phyloP scores from a whole-genome alignment of 2,888 invertebrate species.

The Synanthedon tipuliformis region DNA sequence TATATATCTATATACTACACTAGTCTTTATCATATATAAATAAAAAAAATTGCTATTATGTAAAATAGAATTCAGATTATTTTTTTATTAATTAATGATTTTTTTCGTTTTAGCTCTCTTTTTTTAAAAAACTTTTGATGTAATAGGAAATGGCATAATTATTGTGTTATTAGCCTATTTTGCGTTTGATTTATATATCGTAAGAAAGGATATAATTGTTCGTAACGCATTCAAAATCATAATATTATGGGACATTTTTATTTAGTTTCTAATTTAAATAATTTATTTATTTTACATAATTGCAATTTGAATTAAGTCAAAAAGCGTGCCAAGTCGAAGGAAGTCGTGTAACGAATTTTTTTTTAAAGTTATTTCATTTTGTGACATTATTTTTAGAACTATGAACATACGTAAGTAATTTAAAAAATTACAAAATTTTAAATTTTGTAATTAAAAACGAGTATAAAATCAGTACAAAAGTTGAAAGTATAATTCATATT shows the following conservation, averaged over 20 bases:
- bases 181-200: constrained; percentile 60
- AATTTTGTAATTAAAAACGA: constrained; percentile 5
- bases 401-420: constrained; percentile 28
- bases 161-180: background rate
- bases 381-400: constrained; percentile 57
- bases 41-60: background rate
- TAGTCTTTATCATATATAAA: background rate
- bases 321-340: constrained; percentile 42
- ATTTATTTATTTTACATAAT: background rate
- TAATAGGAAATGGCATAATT: background rate
- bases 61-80: background rate
- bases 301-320: constrained; percentile 37
- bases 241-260: background rate
- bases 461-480: constrained; percentile 31
- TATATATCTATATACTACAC: background rate
- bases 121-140: background rate
- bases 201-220: constrained; percentile 46
- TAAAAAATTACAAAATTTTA: constrained; percentile 2
- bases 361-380: constrained; percentile 33
- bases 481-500: constrained; percentile 24
- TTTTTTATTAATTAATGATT: background rate
- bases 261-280: background rate
- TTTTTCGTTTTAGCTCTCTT: background rate
- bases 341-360: constrained; percentile 11
- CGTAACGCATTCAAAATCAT: constrained; percentile 30